Conservation (phyloP, 1,140 invertebrate genomes). For the Psilanteris sp. region DNA sequence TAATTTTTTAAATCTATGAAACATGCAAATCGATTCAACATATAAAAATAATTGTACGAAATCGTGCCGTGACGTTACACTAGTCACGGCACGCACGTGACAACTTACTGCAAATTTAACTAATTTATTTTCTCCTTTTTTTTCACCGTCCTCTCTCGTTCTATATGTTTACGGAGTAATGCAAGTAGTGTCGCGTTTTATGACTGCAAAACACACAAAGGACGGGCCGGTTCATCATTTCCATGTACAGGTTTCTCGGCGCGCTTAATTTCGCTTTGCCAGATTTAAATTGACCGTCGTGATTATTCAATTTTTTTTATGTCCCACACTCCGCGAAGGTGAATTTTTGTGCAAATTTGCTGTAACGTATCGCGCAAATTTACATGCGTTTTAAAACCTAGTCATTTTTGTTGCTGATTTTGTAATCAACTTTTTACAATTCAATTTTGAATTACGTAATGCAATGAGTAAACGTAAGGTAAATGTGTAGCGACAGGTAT, state of each 20-base stretch:
- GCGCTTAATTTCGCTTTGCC: constrained; percentile 14
- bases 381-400: too few species aligned
- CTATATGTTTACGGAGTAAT: constrained; percentile 3
- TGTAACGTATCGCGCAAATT: too few species aligned
- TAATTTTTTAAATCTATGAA: constrained; percentile 62
- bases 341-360: constrained; percentile 3
- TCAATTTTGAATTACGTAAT: too few species aligned
- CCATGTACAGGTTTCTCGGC: constrained; percentile 5
- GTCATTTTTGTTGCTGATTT: too few species aligned
- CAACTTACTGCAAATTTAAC: neutral
- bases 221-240: constrained; percentile 16
- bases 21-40: constrained; percentile 52
- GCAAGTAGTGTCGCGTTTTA: constrained; percentile 21
- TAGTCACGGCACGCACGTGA: neutral
- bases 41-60: constrained; percentile 37
- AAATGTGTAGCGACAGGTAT: too few species aligned
- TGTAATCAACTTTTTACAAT: constrained; percentile 2
- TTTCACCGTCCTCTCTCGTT: neutral
- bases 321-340: neutral
- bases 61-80: neutral
- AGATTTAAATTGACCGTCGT: constrained; percentile 20
- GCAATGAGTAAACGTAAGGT: too few species aligned
- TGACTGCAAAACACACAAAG: constrained; percentile 27
- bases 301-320: constrained; percentile 4
- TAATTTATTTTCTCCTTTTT: constrained; percentile 10